Percentiles rank a stretch among this genome's conserved stretches.
phyloP scores from a whole-genome alignment of 2,113 vertebrate genomes.

The Holacanthus passer region DNA sequence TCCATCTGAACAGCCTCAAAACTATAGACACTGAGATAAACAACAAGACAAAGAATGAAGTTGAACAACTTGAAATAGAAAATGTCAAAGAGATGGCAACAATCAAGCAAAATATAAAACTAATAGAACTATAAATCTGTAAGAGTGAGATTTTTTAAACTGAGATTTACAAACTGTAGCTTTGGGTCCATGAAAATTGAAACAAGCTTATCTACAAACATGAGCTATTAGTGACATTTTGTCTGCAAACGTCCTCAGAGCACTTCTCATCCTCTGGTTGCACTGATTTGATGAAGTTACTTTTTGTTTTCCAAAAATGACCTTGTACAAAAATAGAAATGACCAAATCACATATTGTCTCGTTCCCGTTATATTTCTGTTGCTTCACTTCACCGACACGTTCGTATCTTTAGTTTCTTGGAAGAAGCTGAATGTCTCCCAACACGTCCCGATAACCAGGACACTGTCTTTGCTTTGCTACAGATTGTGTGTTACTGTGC shows the following conservation, averaged over 20 bases:
- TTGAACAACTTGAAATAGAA: not conserved
- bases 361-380: no score
- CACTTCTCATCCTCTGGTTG: not conserved
- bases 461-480: not conserved
- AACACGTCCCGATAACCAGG: not conserved
- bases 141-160: not conserved
- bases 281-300: not conserved
- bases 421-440: slow-evolving; percentile 22
- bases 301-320: slow-evolving; percentile 2
- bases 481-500: not conserved
- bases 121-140: no score
- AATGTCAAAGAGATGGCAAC: no score
- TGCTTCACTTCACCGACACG: not conserved
- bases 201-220: not conserved
- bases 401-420: slow-evolving; percentile 33
- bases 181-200: not conserved
- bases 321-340: slow-evolving; percentile 1
- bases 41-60: not conserved
- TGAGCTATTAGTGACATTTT: not conserved
- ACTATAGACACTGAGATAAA: no score
- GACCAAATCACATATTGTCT: not conserved
- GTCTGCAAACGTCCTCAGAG: not conserved
- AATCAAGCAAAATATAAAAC: no score
- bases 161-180: no score
- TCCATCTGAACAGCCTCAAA: not conserved